Evolutionary conservation across 2,797 vertebrate genomes (phyloP).

Genomic region (Odontamblyopus rebecca): DNA sequence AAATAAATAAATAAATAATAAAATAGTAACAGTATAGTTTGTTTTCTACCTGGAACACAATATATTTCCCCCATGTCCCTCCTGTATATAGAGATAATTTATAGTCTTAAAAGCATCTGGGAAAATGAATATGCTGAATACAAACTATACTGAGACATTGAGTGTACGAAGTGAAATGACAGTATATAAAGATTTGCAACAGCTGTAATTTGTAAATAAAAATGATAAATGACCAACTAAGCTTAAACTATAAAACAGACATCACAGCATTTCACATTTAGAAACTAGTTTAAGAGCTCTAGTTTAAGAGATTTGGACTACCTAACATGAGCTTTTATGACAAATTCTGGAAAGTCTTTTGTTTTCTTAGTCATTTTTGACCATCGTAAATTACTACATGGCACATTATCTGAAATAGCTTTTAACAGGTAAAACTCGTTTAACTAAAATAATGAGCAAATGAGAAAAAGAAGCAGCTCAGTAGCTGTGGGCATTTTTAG

Average conservation of each 20-base stretch:
- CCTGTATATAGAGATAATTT: slow-evolving; percentile 33
- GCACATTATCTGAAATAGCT: slow-evolving; percentile 43
- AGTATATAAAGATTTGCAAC: not conserved
- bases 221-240: not conserved
- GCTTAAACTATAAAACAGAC: slow-evolving; percentile 1
- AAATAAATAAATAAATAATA: too few species aligned
- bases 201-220: slow-evolving; percentile 2
- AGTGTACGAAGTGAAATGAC: slow-evolving; percentile 5
- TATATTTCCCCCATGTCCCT: slow-evolving; percentile 11
- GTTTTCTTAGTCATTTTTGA: slow-evolving; percentile 20
- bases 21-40: not conserved
- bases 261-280: not conserved
- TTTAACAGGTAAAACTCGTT: slow-evolving; percentile 53
- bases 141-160: slow-evolving; percentile 26
- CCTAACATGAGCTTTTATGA: not conserved
- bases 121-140: slow-evolving; percentile 49
- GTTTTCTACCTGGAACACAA: not conserved
- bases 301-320: not conserved
- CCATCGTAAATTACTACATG: slow-evolving; percentile 36
- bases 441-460: slow-evolving; percentile 52
- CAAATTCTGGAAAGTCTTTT: not conserved
- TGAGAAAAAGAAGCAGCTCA: slow-evolving; percentile 23
- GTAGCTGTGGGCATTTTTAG: slow-evolving; percentile 34
- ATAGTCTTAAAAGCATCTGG: slow-evolving; percentile 32
- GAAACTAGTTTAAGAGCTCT: not conserved